Conservation (phyloP, 2,888 invertebrate genomes). For the Ernsta delagoae region DNA sequence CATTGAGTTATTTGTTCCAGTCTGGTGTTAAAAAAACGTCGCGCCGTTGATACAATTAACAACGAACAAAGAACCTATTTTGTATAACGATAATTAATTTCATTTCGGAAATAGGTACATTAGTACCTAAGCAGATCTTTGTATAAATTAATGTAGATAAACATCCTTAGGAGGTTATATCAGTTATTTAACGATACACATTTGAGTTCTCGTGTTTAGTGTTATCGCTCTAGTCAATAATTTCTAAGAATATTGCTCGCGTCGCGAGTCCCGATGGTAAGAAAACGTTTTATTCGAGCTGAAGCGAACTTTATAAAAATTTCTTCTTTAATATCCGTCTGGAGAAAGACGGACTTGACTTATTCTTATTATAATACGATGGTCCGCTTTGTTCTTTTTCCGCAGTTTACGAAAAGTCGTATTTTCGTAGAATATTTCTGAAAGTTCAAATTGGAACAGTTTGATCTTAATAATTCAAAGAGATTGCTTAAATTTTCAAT, state of each 20-base stretch:
- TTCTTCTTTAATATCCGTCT: conserved; percentile 3
- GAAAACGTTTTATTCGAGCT: not conserved
- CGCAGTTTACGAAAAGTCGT: not conserved
- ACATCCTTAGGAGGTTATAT: too few relatives aligned
- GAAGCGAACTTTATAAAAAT: not conserved
- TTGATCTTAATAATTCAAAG: not conserved
- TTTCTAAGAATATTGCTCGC: not conserved
- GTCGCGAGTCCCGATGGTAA: not conserved
- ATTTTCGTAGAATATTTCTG: not conserved
- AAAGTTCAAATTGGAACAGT: not conserved
- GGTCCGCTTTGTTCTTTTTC: not conserved
- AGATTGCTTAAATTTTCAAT: too few relatives aligned
- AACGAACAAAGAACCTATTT: too few relatives aligned
- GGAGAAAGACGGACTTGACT: not conserved
- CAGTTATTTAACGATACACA: too few relatives aligned
- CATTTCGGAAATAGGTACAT: too few relatives aligned
- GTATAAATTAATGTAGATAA: too few relatives aligned
- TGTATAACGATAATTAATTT: too few relatives aligned
- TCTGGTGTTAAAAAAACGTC: too few relatives aligned
- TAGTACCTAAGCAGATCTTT: too few relatives aligned
- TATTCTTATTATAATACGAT: not conserved
- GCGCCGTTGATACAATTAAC: too few relatives aligned
- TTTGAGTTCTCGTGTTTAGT: too few relatives aligned
- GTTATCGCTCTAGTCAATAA: not conserved
- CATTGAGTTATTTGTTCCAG: too few relatives aligned